Evolutionary conservation across 2,888 invertebrate genomes (phyloP).

Genomic region (Latrodectus hesperus): DNA sequence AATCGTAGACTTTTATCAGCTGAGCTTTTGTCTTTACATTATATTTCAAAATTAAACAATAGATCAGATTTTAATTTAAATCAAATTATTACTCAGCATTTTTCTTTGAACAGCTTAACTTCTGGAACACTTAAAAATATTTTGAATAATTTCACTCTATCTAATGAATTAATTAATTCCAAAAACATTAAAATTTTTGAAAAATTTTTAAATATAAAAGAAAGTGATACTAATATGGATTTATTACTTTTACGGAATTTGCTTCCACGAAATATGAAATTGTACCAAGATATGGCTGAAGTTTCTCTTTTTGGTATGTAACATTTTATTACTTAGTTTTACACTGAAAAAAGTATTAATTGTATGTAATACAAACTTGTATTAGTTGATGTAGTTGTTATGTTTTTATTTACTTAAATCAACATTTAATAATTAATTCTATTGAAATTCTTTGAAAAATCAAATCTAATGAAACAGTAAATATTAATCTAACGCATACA

Average conservation of each 20-base stretch:
- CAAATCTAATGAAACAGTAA: too few relatives aligned
- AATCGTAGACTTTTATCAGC: conserved; percentile 62
- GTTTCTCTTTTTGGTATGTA: conserved; percentile 21
- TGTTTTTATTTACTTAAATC: too few relatives aligned
- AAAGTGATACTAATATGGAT: not conserved
- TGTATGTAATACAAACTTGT: too few relatives aligned
- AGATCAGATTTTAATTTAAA: not conserved
- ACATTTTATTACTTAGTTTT: too few relatives aligned
- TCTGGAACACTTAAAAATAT: not conserved
- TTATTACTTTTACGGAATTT: conserved; percentile 31
- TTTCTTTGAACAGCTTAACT: not conserved
- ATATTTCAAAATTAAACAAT: not conserved
- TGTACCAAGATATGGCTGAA: conserved; percentile 36
- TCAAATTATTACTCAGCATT: not conserved
- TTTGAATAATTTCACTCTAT: not conserved
- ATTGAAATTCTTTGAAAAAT: too few relatives aligned
- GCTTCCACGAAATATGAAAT: conserved; percentile 35
- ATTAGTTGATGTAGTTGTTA: too few relatives aligned
- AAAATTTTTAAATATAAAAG: not conserved
- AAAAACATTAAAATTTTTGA: not conserved
- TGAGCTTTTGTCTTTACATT: conserved; percentile 5
- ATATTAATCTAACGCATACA: too few relatives aligned
- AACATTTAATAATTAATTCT: too few relatives aligned
- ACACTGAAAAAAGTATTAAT: too few relatives aligned
- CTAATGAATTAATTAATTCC: not conserved